These are phyloP conservation scores for Zingel zingel DNA, from an alignment of 2,113 vertebrate genomes.

Conservation along the genomic window DNA sequence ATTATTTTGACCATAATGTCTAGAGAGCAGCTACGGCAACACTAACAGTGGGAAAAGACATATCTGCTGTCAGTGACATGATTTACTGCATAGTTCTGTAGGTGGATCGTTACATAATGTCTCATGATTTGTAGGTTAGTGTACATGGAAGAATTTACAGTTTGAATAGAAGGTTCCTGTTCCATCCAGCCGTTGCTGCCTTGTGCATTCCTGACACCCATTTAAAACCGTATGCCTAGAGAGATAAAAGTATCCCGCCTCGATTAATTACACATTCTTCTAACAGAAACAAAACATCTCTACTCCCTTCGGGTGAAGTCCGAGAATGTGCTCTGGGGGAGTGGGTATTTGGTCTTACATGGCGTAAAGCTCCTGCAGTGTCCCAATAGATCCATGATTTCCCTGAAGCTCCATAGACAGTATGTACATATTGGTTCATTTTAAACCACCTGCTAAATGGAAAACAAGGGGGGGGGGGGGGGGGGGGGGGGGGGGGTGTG, in stretches of 20 bases:
- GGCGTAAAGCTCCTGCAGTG: neutral
- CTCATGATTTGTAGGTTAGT: neutral
- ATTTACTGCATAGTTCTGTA: slow-evolving; percentile 16
- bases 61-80: neutral
- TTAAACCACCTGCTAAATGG: slow-evolving; percentile 14
- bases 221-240: slow-evolving; percentile 1
- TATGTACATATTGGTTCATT: neutral
- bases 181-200: slow-evolving; percentile 13
- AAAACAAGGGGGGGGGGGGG: neutral
- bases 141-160: neutral
- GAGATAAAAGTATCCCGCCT: slow-evolving; percentile 20
- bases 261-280: slow-evolving; percentile 25
- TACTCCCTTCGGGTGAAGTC: neutral
- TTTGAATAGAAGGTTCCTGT: neutral
- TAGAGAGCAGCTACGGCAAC: neutral
- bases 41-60: neutral
- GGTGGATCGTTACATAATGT: neutral
- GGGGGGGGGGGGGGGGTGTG: neutral
- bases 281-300: slow-evolving; percentile 16
- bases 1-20: neutral
- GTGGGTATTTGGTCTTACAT: slow-evolving; percentile 13
- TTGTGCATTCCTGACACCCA: slow-evolving; percentile 10
- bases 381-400: neutral
- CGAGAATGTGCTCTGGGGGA: slow-evolving; percentile 14
- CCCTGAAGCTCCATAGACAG: neutral